These are phyloP conservation scores for Cyphomyrus plagiostoma DNA, from an alignment of 2,113 vertebrate species.

Conservation along the genomic window DNA sequence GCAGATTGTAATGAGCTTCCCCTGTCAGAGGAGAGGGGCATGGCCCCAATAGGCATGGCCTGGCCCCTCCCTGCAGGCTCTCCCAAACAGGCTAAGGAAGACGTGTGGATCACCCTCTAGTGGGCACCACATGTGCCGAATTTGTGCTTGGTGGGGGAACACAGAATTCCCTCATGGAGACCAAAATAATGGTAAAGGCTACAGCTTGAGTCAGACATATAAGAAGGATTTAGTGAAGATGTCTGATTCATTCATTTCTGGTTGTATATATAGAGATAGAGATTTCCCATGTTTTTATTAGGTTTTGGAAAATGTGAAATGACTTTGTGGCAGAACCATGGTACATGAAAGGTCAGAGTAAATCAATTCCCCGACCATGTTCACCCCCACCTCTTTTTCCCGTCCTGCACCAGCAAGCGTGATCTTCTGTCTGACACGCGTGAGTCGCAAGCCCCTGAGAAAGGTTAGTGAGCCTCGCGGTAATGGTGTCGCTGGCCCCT, in stretches of 20 bases:
- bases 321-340: constrained; percentile 40
- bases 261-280: constrained; percentile 41
- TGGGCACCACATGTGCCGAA: background rate
- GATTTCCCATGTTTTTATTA: constrained; percentile 52
- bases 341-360: constrained; percentile 56
- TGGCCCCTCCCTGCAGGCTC: background rate
- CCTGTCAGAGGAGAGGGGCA: background rate
- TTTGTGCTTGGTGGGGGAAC: constrained; percentile 7
- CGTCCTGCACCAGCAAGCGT: background rate
- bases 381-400: background rate
- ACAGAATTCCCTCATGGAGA: background rate
- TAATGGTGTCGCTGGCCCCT: background rate
- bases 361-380: constrained; percentile 47
- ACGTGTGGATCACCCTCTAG: background rate
- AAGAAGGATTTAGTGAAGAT: background rate
- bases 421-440: background rate
- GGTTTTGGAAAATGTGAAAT: constrained; percentile 42
- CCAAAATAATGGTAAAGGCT: background rate
- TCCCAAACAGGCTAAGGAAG: constrained; percentile 22
- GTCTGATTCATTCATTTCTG: background rate
- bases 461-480: background rate
- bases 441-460: background rate
- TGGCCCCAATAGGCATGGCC: background rate
- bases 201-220: background rate
- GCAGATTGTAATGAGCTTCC: constrained; percentile 20